Conservation (phyloP, 2,113 vertebrate species). For the Gambusia affinis region DNA sequence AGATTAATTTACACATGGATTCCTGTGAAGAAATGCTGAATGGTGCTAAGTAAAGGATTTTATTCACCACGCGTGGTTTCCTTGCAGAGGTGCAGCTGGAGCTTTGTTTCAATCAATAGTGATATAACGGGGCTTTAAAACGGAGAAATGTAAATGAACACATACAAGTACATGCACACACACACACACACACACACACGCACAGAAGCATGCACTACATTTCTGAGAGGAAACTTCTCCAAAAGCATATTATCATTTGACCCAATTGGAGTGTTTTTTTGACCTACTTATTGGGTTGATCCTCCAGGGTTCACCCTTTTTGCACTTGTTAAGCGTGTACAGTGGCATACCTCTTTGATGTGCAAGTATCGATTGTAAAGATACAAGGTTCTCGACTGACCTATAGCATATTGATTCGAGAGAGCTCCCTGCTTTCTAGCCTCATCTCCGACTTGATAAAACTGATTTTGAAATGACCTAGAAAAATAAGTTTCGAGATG, state of each 20-base stretch:
- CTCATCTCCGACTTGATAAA: constrained; percentile 64
- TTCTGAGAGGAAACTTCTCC: constrained; percentile 37
- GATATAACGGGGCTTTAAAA: constrained; percentile 33
- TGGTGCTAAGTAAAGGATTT: constrained; percentile 50
- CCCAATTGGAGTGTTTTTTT: constrained; percentile 73
- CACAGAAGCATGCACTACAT: constrained; percentile 6
- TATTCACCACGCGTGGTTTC: constrained; percentile 33
- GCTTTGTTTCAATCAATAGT: constrained; percentile 43
- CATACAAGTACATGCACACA: constrained; percentile 4
- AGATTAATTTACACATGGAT: constrained; percentile 74
- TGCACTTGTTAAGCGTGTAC: constrained; percentile 71
- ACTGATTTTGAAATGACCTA: constrained; percentile 51
- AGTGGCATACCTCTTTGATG: constrained; percentile 75
- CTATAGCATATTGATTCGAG: constrained; percentile 74
- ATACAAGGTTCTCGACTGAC: constrained; percentile 77
- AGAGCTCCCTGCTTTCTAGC: constrained; percentile 50
- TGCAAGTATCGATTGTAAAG: constrained; percentile 70
- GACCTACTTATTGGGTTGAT: constrained; percentile 73
- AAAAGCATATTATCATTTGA: constrained; percentile 72
- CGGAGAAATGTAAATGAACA: constrained; percentile 40
- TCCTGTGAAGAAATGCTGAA: constrained; percentile 75
- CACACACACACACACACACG: constrained; percentile 4
- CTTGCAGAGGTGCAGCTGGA: constrained; percentile 9
- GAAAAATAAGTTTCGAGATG: constrained; percentile 16
- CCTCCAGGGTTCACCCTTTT: constrained; percentile 68